Percentiles rank a stretch among this genome's conserved stretches.
These are phyloP conservation scores for Hipparchia sbordonii DNA, from an alignment of 2,888 invertebrate genomes.

Conservation along the genomic window DNA sequence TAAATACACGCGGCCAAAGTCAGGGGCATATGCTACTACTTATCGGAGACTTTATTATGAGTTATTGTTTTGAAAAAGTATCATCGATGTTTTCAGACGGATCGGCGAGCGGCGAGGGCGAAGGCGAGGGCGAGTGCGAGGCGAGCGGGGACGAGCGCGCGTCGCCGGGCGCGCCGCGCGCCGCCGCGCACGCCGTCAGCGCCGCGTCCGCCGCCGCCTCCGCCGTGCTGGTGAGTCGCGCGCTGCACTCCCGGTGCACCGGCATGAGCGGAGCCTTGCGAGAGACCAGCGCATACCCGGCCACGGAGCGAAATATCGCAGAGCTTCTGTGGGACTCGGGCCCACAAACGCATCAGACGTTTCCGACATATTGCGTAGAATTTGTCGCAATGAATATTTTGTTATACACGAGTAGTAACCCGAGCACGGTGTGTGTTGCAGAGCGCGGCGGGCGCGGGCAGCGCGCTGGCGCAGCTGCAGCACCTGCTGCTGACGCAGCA, in stretches of 20 bases:
- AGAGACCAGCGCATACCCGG: neutral
- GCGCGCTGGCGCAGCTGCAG: constrained; percentile 74
- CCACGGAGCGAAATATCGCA: no score
- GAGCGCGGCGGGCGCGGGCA: constrained; percentile 70
- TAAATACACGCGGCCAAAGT: no score
- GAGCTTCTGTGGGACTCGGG: no score
- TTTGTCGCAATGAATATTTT: no score
- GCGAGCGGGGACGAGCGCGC: constrained; percentile 51
- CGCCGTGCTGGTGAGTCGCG: constrained; percentile 33
- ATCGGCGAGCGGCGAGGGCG: constrained; percentile 77
- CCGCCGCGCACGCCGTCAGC: constrained; percentile 52
- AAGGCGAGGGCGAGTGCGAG: constrained; percentile 36
- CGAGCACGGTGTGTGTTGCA: constrained; percentile 40
- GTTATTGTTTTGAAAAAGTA: neutral
- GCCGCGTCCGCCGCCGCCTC: constrained; percentile 48
- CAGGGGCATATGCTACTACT: no score
- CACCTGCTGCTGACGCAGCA: constrained; percentile 74
- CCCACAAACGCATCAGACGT: no score
- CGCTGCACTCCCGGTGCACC: no score
- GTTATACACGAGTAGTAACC: neutral
- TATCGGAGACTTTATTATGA: neutral
- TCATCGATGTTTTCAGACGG: constrained; percentile 57
- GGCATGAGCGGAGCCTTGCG: no score
- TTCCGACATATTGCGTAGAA: no score
- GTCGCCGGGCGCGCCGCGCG: constrained; percentile 40